Base-by-base conservation (phyloP, 2,888 invertebrate genomes). In the Ennomos quercinarius region DNA sequence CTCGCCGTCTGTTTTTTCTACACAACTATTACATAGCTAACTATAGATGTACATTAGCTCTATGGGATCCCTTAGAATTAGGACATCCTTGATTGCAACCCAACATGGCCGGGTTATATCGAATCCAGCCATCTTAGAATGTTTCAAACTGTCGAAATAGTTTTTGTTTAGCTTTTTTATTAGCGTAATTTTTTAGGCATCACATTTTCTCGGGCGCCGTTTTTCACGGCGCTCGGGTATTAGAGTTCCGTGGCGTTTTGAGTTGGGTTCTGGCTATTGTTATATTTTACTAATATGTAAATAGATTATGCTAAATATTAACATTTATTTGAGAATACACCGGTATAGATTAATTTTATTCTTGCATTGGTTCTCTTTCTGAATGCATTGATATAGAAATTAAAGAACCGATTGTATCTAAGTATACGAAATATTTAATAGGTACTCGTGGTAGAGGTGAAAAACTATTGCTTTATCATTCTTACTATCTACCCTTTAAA, bases 1-100 rank as follows among this genome's bases (percentile, higher is more conserved):
- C 86, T 84, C 74, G 62, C 76, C 74, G 81, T 78, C 81, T 86
- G 57, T 78, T 89, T 88, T 87, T 84, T 84, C 77, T 78, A 78
- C 67, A 73, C 66, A 68, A 77, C 70, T 83, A 80, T 83, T 75
- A 87, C 67, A 66, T 73, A 75, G 74, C 82, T 67, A 74, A 66
- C 74, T 89, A 77, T 52, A 80, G 74, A 79, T 61, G 78, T 62
- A 62, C 62, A 48, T 61, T 62, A 49, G 59, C 49, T 64, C 68
- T 74, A 73, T 71, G 66, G 68, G 66, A 71, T 65, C 65, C 52
- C 59, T 55, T 61, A 69, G 68, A 73, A 77, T 72, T 76, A 71
- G 67, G 64, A 53, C 45, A 37, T 40, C 34, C 37, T 39, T 10
- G 27, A 9, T 13, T 37, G 35, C 46, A 27, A 50, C 56, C 40